phyloP scores from a whole-genome alignment of 1,140 invertebrate genomes.

The Euwallacea similis region DNA sequence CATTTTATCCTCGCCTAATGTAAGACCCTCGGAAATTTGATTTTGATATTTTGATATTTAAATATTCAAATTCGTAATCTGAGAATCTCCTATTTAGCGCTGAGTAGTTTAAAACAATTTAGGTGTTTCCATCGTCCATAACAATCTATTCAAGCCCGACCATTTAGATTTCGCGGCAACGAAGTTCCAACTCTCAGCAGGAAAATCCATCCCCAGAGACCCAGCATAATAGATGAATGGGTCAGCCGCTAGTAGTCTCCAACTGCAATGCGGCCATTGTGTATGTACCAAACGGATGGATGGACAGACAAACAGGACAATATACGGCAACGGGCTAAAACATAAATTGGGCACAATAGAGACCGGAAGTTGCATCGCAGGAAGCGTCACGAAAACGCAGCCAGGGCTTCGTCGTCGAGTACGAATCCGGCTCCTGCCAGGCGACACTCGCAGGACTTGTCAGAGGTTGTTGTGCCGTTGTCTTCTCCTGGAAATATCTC shows the following conservation, averaged over 20 bases:
- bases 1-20: no score
- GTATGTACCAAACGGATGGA: slow-evolving; percentile 27
- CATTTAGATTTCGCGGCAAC: neutral
- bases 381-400: slow-evolving; percentile 32
- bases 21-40: no score
- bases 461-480: slow-evolving; percentile 15
- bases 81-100: no score
- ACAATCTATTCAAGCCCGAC: neutral
- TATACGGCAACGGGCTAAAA: slow-evolving; percentile 29
- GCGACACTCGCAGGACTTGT: slow-evolving; percentile 16
- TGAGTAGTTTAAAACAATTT: no score
- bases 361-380: slow-evolving; percentile 33
- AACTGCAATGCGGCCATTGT: slow-evolving; percentile 37
- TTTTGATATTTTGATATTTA: no score
- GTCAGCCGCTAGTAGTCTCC: slow-evolving; percentile 20
- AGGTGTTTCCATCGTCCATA: no score
- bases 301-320: slow-evolving; percentile 33
- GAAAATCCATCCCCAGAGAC: slow-evolving; percentile 5
- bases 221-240: slow-evolving; percentile 33
- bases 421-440: slow-evolving; percentile 25
- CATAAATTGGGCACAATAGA: slow-evolving; percentile 36
- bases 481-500: slow-evolving; percentile 19
- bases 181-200: slow-evolving; percentile 13
- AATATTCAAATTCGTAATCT: no score
- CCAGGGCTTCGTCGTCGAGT: slow-evolving; percentile 16